Percentiles rank a stretch among this genome's conserved stretches.
Conservation (phyloP, 92 coral and sea anemone genomes). For the Actinostola sp. region DNA sequence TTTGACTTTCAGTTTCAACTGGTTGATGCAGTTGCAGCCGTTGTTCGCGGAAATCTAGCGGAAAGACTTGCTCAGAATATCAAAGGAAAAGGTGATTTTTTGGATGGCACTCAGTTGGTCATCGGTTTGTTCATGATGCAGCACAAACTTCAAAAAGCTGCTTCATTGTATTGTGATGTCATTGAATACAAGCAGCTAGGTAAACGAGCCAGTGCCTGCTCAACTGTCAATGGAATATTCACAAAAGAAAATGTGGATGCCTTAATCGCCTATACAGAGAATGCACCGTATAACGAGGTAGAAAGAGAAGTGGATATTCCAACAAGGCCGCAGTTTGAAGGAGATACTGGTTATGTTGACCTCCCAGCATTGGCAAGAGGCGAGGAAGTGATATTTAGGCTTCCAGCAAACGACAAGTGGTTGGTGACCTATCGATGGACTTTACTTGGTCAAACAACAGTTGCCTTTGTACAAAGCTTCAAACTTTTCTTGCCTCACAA, state of each 20-base stretch:
- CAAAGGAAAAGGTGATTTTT: slow-evolving; percentile 10
- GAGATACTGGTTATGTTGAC: slow-evolving; percentile 47
- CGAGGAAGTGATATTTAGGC: slow-evolving; percentile 35
- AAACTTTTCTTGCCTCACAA: slow-evolving; percentile 46
- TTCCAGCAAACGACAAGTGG: slow-evolving; percentile 48
- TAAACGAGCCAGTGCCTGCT: slow-evolving; percentile 21
- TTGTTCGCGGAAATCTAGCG: slow-evolving; percentile 51
- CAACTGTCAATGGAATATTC: slow-evolving; percentile 39
- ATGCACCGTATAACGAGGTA: slow-evolving; percentile 20
- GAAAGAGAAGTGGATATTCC: slow-evolving; percentile 53
- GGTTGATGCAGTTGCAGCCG: slow-evolving; percentile 34
- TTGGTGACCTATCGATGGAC: slow-evolving; percentile 35
- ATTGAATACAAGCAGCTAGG: slow-evolving; percentile 42
- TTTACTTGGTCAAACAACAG: slow-evolving; percentile 24
- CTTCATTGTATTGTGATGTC: slow-evolving; percentile 50
- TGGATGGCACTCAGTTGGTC: slow-evolving; percentile 37
- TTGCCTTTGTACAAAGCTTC: slow-evolving; percentile 43
- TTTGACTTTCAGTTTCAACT: slow-evolving; percentile 64
- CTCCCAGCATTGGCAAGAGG: slow-evolving; percentile 41
- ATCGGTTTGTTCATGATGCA: slow-evolving; percentile 56
- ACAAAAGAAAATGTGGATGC: slow-evolving; percentile 37
- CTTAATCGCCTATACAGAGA: slow-evolving; percentile 39
- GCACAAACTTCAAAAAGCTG: slow-evolving; percentile 28
- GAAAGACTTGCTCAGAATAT: slow-evolving; percentile 36
- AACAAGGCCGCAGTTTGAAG: slow-evolving; percentile 33